Percentiles rank a stretch among this genome's conserved stretches.
Conservation (phyloP, 2,888 invertebrate species). For the Chrysolina americana region DNA sequence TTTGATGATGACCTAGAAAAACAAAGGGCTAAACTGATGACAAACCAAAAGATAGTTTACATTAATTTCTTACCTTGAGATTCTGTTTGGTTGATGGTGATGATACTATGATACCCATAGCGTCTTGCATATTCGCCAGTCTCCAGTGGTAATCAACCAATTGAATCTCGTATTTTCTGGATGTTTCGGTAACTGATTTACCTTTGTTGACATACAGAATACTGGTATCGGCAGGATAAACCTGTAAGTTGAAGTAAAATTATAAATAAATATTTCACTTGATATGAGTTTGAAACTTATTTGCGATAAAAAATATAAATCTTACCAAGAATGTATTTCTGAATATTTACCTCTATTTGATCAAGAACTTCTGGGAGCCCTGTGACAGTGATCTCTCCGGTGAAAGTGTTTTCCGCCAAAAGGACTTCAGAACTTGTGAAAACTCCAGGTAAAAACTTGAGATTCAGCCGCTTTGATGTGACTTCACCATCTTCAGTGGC, state of each 20-base stretch:
- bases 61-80: constrained; percentile 53
- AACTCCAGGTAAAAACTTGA: constrained; percentile 66
- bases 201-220: constrained; percentile 60
- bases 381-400: constrained; percentile 67
- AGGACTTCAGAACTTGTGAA: constrained; percentile 58
- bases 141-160: constrained; percentile 68
- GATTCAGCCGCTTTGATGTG: constrained; percentile 56
- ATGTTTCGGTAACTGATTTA: constrained; percentile 52
- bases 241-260: constrained; percentile 53
- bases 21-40: constrained; percentile 12
- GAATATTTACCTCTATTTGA: constrained; percentile 69
- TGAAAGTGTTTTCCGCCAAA: constrained; percentile 53
- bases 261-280: neutral
- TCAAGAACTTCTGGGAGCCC: constrained; percentile 74
- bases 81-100: constrained; percentile 64
- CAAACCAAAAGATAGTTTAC: neutral
- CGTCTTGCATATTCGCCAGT: constrained; percentile 63
- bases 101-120: constrained; percentile 63
- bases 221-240: constrained; percentile 62
- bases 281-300: too few species aligned
- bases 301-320: too few species aligned
- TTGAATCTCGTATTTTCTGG: constrained; percentile 59
- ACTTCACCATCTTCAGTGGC: constrained; percentile 58
- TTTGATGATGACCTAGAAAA: constrained; percentile 55
- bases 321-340: too few species aligned